phyloP scores from a whole-genome alignment of 2,113 vertebrate genomes.

The Raphicerus campestris region DNA sequence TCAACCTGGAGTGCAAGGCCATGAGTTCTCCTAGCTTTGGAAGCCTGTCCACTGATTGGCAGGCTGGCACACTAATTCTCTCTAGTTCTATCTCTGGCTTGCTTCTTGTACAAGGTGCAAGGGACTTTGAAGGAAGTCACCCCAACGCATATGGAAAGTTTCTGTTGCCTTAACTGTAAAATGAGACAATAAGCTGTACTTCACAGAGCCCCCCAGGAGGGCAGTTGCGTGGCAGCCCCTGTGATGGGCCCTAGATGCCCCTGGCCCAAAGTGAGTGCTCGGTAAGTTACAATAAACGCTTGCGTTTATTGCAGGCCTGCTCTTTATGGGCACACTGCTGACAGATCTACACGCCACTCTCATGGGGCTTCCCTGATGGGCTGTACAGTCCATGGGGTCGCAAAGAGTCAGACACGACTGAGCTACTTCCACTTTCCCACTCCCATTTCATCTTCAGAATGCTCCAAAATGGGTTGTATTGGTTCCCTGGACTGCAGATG shows the following conservation, averaged over 20 bases:
- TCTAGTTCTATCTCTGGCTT: not conserved
- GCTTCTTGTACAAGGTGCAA: not conserved
- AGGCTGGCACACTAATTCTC: not conserved
- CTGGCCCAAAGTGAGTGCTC: not conserved
- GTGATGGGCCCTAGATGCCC: accelerated
- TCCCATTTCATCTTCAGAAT: not conserved
- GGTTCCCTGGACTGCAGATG: not conserved
- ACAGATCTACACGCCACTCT: accelerated
- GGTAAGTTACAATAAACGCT: not conserved
- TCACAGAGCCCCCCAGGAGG: not conserved
- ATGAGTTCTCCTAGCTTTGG: not conserved
- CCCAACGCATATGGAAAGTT: not conserved
- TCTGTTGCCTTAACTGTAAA: not conserved
- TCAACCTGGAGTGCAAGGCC: not conserved
- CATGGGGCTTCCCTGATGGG: not conserved
- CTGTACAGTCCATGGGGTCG: not conserved
- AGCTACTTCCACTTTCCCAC: not conserved
- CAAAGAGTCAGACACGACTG: not conserved
- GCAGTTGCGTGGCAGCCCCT: not conserved
- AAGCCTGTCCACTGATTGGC: not conserved
- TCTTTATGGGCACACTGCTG: not conserved
- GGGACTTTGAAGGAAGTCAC: not conserved
- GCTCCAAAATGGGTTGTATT: accelerated
- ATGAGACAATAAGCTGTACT: not conserved
- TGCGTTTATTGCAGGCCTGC: not conserved